Conservation (phyloP, 2,113 vertebrate genomes). For the Oxyruncus cristatus region DNA sequence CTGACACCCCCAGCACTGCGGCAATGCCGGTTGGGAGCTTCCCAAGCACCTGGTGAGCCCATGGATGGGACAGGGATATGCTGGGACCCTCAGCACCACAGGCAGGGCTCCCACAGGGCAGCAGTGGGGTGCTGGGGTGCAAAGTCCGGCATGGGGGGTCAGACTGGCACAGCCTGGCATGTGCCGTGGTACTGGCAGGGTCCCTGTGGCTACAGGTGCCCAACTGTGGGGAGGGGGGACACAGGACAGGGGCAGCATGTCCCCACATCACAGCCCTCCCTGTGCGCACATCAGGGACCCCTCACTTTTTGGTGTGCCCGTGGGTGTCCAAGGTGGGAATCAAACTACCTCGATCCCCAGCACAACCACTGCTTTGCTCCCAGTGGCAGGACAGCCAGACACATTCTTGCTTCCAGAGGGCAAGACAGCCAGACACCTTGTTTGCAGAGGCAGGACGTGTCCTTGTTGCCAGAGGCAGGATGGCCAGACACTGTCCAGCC, state of each 20-base stretch:
- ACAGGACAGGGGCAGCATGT: not conserved
- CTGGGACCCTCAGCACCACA: accelerated
- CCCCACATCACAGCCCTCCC: not conserved
- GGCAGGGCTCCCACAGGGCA: accelerated
- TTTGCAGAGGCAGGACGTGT: not conserved
- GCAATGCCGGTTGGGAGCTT: not conserved
- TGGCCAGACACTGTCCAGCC: not conserved
- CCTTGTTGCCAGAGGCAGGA: not conserved
- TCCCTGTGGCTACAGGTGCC: not conserved
- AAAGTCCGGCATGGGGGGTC: accelerated
- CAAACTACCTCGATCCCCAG: not conserved
- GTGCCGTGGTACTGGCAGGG: not conserved
- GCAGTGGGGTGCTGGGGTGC: accelerated
- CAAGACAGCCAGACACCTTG: not conserved
- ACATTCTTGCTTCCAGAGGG: not conserved
- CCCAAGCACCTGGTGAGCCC: accelerated
- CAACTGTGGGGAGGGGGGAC: accelerated
- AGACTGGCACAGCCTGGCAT: accelerated
- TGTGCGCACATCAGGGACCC: not conserved
- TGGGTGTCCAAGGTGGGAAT: not conserved
- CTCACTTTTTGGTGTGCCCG: not conserved
- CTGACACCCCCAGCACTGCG: accelerated
- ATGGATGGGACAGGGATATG: accelerated
- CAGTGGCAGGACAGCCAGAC: not conserved
- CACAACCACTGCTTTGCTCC: conserved; percentile 2